Evolutionary conservation across 2,113 vertebrate genomes (phyloP), one percentile per base, ranked within the genome.

Genomic region (Mugil cephalus): DNA sequence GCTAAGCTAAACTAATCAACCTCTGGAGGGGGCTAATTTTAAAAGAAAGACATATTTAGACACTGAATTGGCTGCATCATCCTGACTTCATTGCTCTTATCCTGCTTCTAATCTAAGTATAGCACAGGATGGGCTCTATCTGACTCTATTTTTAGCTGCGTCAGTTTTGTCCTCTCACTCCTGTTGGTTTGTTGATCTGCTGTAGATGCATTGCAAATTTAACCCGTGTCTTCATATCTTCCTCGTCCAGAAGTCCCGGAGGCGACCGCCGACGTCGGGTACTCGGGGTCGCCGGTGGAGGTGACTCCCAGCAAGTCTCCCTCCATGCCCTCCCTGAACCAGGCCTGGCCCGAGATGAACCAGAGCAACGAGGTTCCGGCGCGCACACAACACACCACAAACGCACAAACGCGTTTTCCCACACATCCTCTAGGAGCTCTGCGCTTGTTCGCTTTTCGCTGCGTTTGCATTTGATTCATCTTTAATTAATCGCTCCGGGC

Each of bases 261-360:
- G 71, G 82, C 95, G 73, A 83, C 92, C 11, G 84, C 94, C 82
- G 98, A 99, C 46, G 96, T 98, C 72, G 96, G 95, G 80, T 99
- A 95, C 82, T 95, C 97, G 4, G 91, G 94, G 81, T 98, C 98
- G 58, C 98, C 97, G 24, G 96, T 96, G 69, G 97, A 99, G 91
- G 97, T 96, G 58, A 96, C 97, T 84, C 96, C 97, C 84, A 99
- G 93, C 95, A 99, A 99, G 88, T 99, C 97, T 14, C 98, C 98
- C 2, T 99, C 98, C 47, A 98, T 99, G 98, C 98, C 98, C n/a
- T 99, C 97, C 0, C 93, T 99, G 65, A 99, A 97, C 93, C 98
- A 99, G 94, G 97, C 95, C 61, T 99, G 97, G 98, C 96, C 97
- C 2, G 98, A 99, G 85, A 93, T 99, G 90, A 99, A 98, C 94